phyloP scores from a whole-genome alignment of 1,140 invertebrate species.

The Cydia splendana region DNA sequence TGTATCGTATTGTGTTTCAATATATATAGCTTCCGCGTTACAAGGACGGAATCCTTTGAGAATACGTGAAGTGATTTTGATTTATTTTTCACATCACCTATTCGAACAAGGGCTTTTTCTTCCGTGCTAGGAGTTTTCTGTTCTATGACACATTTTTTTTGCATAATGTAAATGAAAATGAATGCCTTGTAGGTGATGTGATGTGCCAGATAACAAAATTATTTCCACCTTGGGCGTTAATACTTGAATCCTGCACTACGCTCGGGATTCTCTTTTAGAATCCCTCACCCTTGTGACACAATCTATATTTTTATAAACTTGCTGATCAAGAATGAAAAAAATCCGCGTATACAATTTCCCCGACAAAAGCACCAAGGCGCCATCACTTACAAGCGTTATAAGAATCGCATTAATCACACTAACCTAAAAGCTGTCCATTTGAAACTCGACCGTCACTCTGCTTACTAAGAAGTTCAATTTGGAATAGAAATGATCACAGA shows the following conservation, averaged over 20 bases:
- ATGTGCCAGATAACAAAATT: too few species aligned
- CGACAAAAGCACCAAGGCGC: conserved; percentile 1
- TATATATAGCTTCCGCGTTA: neutral
- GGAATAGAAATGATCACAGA: neutral
- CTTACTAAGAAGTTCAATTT: neutral
- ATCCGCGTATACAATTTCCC: conserved; percentile 19
- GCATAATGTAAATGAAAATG: too few species aligned
- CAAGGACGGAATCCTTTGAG: neutral
- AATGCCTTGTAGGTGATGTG: too few species aligned
- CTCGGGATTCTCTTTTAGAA: too few species aligned
- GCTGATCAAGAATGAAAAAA: neutral
- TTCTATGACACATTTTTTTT: too few species aligned
- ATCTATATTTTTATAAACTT: neutral
- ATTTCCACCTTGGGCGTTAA: too few species aligned
- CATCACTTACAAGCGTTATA: neutral
- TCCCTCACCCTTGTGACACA: too few species aligned
- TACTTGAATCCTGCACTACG: too few species aligned
- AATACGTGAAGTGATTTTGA: too few species aligned
- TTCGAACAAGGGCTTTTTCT: too few species aligned
- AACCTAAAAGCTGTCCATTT: neutral
- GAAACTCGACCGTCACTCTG: neutral
- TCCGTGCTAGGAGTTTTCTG: too few species aligned
- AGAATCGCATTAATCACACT: conserved; percentile 1
- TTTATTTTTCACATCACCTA: too few species aligned
- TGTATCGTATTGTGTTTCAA: neutral